Conservation (phyloP, 1,140 invertebrate species). For the Formica selysi region DNA sequence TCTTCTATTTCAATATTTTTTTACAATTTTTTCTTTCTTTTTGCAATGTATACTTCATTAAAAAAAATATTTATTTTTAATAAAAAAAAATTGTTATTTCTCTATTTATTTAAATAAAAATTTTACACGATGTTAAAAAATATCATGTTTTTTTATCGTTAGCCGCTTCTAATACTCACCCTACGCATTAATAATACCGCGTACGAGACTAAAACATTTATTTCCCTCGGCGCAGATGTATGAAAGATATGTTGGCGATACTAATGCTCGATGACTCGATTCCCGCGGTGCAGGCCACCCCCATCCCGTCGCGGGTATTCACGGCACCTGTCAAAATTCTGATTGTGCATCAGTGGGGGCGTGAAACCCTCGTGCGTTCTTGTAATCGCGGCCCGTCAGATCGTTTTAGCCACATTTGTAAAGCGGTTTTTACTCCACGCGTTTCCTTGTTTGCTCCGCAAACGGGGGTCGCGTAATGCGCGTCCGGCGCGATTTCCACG, state of each 20-base stretch:
- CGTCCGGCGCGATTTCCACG: background rate
- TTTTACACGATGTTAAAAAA: no score
- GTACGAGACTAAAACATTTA: background rate
- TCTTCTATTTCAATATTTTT: no score
- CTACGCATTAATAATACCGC: background rate
- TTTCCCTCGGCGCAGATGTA: background rate
- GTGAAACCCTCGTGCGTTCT: background rate
- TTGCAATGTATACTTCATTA: no score
- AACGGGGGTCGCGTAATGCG: constrained; percentile 62
- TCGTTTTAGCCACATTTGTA: constrained; percentile 60
- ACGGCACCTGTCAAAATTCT: constrained; percentile 7
- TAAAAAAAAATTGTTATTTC: no score
- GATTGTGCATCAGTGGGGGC: constrained; percentile 13
- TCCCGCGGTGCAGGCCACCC: background rate
- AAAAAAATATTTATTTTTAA: no score
- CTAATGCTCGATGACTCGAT: constrained; percentile 19
- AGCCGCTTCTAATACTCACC: no score
- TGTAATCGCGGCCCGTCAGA: constrained; percentile 64
- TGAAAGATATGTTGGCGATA: constrained; percentile 27
- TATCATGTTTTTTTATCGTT: no score
- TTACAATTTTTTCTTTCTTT: no score
- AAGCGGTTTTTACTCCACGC: constrained; percentile 47
- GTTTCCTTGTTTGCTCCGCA: constrained; percentile 49
- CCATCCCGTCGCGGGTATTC: constrained; percentile 20
- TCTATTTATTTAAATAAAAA: no score